These are phyloP conservation scores for Xanthostigma xanthostigma DNA, from an alignment of 2,888 invertebrate species.

Conservation along the genomic window DNA sequence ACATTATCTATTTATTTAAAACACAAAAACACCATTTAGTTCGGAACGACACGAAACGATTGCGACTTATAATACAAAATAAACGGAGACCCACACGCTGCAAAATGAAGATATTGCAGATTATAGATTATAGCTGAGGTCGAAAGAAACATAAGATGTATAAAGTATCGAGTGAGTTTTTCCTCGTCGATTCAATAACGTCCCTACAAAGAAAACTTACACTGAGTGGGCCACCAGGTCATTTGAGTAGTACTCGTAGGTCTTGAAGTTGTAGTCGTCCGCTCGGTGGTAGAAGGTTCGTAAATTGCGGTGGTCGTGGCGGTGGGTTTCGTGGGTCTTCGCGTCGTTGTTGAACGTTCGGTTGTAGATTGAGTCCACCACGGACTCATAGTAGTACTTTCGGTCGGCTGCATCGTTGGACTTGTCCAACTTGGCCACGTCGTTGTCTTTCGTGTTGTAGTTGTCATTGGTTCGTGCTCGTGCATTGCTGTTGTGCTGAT, in stretches of 20 bases:
- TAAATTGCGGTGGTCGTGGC: conserved; percentile 14
- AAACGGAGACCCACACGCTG: too few relatives aligned
- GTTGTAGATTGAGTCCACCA: conserved; percentile 20
- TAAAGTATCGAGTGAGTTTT: too few relatives aligned
- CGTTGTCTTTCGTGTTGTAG: conserved; percentile 9
- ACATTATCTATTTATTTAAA: too few relatives aligned
- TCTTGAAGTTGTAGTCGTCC: conserved; percentile 14
- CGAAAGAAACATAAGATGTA: too few relatives aligned
- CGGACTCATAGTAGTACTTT: conserved; percentile 16
- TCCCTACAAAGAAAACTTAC: not conserved
- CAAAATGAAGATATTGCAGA: too few relatives aligned
- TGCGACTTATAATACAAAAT: too few relatives aligned
- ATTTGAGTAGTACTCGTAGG: conserved; percentile 10
- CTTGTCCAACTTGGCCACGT: conserved; percentile 13
- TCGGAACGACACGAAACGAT: too few relatives aligned
- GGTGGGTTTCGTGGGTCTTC: conserved; percentile 12
- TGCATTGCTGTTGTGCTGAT: conserved; percentile 17
- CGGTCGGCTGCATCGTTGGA: conserved; percentile 7
- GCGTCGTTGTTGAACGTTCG: conserved; percentile 20
- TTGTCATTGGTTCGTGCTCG: conserved; percentile 6
- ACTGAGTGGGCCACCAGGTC: conserved; percentile 9
- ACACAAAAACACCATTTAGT: too few relatives aligned
- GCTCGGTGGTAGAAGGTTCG: conserved; percentile 16
- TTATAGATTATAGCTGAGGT: too few relatives aligned
- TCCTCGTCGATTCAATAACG: too few relatives aligned